These are phyloP conservation scores for Drosophila seguyi DNA, from an alignment of 1,140 invertebrate species.

Conservation along the genomic window DNA sequence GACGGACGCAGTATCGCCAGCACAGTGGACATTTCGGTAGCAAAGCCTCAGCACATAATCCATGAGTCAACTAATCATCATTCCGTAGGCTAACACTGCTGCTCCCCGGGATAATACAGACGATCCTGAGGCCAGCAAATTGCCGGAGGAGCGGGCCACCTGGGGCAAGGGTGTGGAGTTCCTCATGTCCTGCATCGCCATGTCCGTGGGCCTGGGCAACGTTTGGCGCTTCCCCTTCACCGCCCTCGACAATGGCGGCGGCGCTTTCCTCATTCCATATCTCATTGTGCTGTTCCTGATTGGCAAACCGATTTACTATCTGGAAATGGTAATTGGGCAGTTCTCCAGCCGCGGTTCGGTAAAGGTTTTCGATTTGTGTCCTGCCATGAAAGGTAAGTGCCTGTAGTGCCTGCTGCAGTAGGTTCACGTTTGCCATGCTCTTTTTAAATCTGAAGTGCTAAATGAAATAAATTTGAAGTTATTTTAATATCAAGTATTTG, in stretches of 20 bases:
- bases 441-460: neutral
- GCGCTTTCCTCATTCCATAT: constrained; percentile 92
- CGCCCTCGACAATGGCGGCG: constrained; percentile 92
- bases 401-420: neutral
- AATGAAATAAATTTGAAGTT: neutral
- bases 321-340: constrained; percentile 92
- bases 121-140: constrained; percentile 48
- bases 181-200: constrained; percentile 92
- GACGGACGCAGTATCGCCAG: constrained; percentile 75
- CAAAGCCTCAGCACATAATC: constrained; percentile 24
- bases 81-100: constrained; percentile 41
- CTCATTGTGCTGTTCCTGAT: constrained; percentile 91
- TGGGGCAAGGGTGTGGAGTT: constrained; percentile 93
- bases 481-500: neutral
- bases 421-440: constrained; percentile 31
- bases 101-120: constrained; percentile 19
- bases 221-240: constrained; percentile 94
- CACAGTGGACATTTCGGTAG: constrained; percentile 72
- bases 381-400: constrained; percentile 87
- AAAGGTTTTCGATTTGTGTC: constrained; percentile 86
- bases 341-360: constrained; percentile 89
- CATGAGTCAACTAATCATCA: constrained; percentile 53
- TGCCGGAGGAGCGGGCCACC: constrained; percentile 86
- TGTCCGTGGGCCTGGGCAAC: constrained; percentile 94
- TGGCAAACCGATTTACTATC: constrained; percentile 93